These are phyloP conservation scores for Zelleria hepariella DNA, from an alignment of 2,888 invertebrate genomes.

Conservation along the genomic window DNA sequence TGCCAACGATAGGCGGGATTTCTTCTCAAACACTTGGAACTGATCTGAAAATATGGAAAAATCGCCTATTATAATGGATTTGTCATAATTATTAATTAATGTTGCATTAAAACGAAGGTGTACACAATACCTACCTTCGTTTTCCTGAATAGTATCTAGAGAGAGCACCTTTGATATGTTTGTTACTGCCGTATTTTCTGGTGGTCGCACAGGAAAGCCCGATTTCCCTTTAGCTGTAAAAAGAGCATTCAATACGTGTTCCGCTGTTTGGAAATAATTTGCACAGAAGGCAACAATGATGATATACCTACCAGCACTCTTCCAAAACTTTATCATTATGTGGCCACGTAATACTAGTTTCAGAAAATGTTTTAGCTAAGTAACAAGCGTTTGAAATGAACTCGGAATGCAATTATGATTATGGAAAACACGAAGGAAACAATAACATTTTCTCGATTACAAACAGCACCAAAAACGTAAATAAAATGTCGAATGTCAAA, in stretches of 20 bases:
- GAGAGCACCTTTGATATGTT: slow-evolving; percentile 6
- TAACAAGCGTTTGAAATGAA: not conserved
- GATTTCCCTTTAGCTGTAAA: slow-evolving; percentile 65
- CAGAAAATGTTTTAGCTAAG: not conserved
- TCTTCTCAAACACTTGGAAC: slow-evolving; percentile 49
- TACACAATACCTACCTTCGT: too few species aligned
- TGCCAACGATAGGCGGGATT: slow-evolving; percentile 80
- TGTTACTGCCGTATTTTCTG: slow-evolving; percentile 27
- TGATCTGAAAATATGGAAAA: slow-evolving; percentile 44
- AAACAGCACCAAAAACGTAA: not conserved
- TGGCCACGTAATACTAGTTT: not conserved
- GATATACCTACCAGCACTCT: slow-evolving; percentile 74
- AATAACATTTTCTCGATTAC: slow-evolving; percentile 3
- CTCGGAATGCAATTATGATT: not conserved
- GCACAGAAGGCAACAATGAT: not conserved
- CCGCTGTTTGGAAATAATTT: not conserved
- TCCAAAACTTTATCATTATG: slow-evolving; percentile 82
- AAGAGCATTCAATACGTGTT: not conserved
- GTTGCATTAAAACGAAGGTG: too few species aligned
- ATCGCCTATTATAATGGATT: too few species aligned
- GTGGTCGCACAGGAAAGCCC: slow-evolving; percentile 64
- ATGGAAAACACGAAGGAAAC: not conserved
- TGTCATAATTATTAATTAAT: not conserved
- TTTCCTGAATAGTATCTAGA: slow-evolving; percentile 17
- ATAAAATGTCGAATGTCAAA: not conserved